These are phyloP conservation scores for Tenrec ecaudatus DNA, from an alignment of 2,113 vertebrate genomes.

Conservation along the genomic window DNA sequence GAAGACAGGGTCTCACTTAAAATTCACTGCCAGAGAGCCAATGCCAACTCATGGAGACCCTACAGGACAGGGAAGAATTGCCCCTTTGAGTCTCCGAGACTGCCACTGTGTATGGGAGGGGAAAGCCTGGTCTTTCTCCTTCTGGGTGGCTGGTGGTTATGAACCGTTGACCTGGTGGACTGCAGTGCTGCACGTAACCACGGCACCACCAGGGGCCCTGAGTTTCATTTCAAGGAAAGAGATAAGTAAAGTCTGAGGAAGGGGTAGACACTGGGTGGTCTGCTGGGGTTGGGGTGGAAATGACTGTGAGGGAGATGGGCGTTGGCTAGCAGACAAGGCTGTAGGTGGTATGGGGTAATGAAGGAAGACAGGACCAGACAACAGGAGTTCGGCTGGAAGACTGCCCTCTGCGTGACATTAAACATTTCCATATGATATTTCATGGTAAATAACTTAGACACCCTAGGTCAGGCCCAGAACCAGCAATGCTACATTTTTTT, in stretches of 20 bases:
- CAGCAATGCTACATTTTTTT: constrained; percentile 28
- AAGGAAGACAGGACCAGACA: too few relatives aligned
- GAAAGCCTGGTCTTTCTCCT: neutral
- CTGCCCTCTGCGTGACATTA: neutral
- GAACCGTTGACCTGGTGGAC: too few relatives aligned
- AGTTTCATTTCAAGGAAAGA: neutral
- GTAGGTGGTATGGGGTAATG: too few relatives aligned
- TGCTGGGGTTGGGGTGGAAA: neutral
- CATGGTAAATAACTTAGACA: neutral
- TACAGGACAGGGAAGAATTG: too few relatives aligned
- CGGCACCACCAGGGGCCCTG: neutral
- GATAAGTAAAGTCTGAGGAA: neutral
- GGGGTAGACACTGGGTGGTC: neutral
- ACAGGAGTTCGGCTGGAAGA: neutral
- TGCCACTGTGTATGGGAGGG: neutral
- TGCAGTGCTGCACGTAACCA: too few relatives aligned
- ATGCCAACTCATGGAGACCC: neutral
- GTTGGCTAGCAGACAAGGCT: neutral
- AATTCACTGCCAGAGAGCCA: neutral
- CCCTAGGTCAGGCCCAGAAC: neutral
- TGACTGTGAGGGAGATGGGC: neutral
- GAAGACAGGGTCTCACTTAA: too few relatives aligned
- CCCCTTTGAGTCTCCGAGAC: too few relatives aligned
- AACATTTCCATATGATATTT: neutral
- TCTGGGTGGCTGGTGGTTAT: too few relatives aligned